Conservation (phyloP, 2,113 vertebrate species). For the Trichechus manatus region DNA sequence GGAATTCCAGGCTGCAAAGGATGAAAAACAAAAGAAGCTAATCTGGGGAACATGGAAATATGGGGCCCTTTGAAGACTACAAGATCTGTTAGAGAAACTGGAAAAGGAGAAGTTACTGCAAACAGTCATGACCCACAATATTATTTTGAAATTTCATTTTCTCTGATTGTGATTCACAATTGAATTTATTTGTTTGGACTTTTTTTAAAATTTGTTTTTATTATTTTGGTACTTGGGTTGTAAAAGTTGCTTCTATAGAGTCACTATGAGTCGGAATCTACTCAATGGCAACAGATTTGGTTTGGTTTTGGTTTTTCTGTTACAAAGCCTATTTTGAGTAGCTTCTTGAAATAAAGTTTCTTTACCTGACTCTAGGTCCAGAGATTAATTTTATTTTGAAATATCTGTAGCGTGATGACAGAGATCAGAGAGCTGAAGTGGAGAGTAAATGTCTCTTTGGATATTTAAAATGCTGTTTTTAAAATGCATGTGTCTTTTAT, state of each 20-base stretch:
- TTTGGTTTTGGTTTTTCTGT: too few species aligned
- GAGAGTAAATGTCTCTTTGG: not conserved
- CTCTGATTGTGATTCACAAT: not conserved
- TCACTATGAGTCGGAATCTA: too few species aligned
- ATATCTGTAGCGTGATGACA: not conserved
- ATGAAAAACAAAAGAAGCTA: not conserved
- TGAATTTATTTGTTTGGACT: not conserved
- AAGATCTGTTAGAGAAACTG: not conserved
- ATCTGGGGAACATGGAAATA: not conserved
- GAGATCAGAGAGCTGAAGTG: not conserved
- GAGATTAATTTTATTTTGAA: conserved; percentile 61
- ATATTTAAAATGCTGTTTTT: conserved; percentile 45
- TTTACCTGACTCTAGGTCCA: not conserved
- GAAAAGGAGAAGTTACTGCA: not conserved
- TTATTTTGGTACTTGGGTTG: too few species aligned
- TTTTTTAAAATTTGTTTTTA: not conserved
- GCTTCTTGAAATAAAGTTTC: conserved; percentile 13
- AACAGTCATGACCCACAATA: not conserved
- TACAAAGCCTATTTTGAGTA: too few species aligned
- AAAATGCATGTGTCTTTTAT: conserved; percentile 32
- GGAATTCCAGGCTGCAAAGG: not conserved
- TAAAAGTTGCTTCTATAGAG: not conserved
- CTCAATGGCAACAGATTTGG: too few species aligned
- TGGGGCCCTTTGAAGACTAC: not conserved
- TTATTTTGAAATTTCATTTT: not conserved